Evolutionary conservation across 2,113 vertebrate genomes (phyloP).

Genomic region (Oncorhynchus mykiss): DNA sequence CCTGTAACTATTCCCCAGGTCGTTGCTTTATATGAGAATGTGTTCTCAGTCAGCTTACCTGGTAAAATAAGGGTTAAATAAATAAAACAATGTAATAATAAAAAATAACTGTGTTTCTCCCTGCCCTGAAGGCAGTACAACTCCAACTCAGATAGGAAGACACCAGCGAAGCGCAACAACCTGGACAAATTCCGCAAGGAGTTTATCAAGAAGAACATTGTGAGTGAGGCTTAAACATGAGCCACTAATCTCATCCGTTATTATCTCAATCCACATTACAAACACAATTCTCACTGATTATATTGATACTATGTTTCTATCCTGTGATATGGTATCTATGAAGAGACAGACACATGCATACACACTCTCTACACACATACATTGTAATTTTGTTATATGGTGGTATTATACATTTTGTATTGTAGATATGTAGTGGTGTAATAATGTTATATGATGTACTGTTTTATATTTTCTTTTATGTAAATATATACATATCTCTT

Average conservation of each 20-base stretch:
- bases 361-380: too few relatives aligned
- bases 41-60: too few relatives aligned
- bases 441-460: too few relatives aligned
- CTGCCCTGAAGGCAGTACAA: constrained; percentile 79
- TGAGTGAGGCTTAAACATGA: constrained; percentile 57
- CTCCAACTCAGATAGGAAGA: constrained; percentile 71
- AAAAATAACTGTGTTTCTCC: not conserved
- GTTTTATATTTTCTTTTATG: too few relatives aligned
- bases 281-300: not conserved
- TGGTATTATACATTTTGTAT: too few relatives aligned
- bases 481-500: not conserved
- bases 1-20: too few relatives aligned
- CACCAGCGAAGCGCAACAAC: constrained; percentile 79
- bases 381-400: too few relatives aligned
- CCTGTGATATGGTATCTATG: constrained; percentile 4
- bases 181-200: constrained; percentile 81
- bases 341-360: too few relatives aligned
- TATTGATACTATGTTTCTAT: not conserved
- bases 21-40: too few relatives aligned
- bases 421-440: too few relatives aligned
- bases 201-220: constrained; percentile 80
- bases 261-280: not conserved
- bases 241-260: not conserved
- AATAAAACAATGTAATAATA: too few relatives aligned
- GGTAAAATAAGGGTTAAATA: too few relatives aligned